These are phyloP conservation scores for Trypoxylon attenuatum DNA, from an alignment of 2,888 invertebrate species.

Conservation along the genomic window DNA sequence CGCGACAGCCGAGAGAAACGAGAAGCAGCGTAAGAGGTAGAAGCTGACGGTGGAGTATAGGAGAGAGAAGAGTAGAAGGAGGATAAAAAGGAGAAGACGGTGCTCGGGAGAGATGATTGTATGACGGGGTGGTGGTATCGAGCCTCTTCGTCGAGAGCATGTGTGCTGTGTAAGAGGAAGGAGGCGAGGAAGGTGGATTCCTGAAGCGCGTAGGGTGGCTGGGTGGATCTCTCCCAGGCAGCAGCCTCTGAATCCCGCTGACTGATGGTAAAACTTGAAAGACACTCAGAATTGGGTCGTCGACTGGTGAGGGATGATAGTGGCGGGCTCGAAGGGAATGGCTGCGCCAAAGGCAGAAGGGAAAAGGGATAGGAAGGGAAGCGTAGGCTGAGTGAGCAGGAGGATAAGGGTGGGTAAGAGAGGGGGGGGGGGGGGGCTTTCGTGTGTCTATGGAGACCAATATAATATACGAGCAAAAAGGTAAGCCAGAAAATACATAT, in stretches of 20 bases:
- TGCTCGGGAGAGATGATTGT: slow-evolving; percentile 45
- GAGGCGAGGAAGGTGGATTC: slow-evolving; percentile 15
- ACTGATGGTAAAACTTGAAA: slow-evolving; percentile 61
- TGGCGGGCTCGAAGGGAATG: slow-evolving; percentile 32
- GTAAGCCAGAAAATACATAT: slow-evolving; percentile 39
- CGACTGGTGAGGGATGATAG: slow-evolving; percentile 31
- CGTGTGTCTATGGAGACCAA: slow-evolving; percentile 49
- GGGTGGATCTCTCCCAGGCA: slow-evolving; percentile 21
- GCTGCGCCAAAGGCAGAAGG: slow-evolving; percentile 10
- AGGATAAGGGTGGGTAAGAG: slow-evolving; percentile 29
- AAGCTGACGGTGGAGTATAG: background rate
- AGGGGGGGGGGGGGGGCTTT: too few relatives aligned
- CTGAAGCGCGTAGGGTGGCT: slow-evolving; percentile 11
- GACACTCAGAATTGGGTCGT: slow-evolving; percentile 60
- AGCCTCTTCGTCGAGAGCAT: slow-evolving; percentile 51
- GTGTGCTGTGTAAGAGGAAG: slow-evolving; percentile 20
- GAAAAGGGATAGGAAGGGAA: slow-evolving; percentile 15
- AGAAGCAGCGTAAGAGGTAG: too few relatives aligned
- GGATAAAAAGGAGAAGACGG: slow-evolving; percentile 4
- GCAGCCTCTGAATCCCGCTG: slow-evolving; percentile 52
- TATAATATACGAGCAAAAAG: slow-evolving; percentile 53
- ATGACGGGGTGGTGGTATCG: slow-evolving; percentile 47
- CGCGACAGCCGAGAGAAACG: slow-evolving; percentile 26
- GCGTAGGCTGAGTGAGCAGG: slow-evolving; percentile 8
- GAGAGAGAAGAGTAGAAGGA: slow-evolving; percentile 1